Conservation (phyloP, 2,797 vertebrate genomes). For the Gouania willdenowi region DNA sequence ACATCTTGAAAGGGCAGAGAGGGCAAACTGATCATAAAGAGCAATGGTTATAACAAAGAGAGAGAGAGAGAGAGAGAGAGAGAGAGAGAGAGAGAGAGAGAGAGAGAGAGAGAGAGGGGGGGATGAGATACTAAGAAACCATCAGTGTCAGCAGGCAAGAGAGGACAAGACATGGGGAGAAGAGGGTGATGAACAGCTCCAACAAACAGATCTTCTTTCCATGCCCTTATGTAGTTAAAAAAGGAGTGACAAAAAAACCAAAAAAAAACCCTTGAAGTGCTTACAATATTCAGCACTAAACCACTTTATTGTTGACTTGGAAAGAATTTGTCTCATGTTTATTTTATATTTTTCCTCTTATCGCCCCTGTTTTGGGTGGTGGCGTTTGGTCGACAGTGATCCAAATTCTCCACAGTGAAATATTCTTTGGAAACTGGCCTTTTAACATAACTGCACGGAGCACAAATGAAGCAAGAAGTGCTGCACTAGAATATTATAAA, state of each 20-base stretch:
- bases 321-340: slow-evolving; percentile 52
- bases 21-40: slow-evolving; percentile 77
- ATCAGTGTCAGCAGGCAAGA: slow-evolving; percentile 64
- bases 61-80: neutral
- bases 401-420: slow-evolving; percentile 40
- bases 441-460: slow-evolving; percentile 24
- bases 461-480: slow-evolving; percentile 51
- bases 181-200: slow-evolving; percentile 40
- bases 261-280: slow-evolving; percentile 23
- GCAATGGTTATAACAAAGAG: slow-evolving; percentile 72
- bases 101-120: slow-evolving; percentile 46
- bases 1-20: slow-evolving; percentile 75
- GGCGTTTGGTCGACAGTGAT: slow-evolving; percentile 50
- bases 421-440: slow-evolving; percentile 25
- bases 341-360: slow-evolving; percentile 42
- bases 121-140: slow-evolving; percentile 66
- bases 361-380: slow-evolving; percentile 25
- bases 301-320: slow-evolving; percentile 26
- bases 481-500: slow-evolving; percentile 40
- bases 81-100: no score
- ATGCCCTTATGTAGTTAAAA: slow-evolving; percentile 26
- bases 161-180: slow-evolving; percentile 43
- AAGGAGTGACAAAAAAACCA: slow-evolving; percentile 30
- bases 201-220: slow-evolving; percentile 10
- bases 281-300: slow-evolving; percentile 39